Evolutionary conservation across 1,140 invertebrate genomes (phyloP).

Genomic region (Diprion similis): DNA sequence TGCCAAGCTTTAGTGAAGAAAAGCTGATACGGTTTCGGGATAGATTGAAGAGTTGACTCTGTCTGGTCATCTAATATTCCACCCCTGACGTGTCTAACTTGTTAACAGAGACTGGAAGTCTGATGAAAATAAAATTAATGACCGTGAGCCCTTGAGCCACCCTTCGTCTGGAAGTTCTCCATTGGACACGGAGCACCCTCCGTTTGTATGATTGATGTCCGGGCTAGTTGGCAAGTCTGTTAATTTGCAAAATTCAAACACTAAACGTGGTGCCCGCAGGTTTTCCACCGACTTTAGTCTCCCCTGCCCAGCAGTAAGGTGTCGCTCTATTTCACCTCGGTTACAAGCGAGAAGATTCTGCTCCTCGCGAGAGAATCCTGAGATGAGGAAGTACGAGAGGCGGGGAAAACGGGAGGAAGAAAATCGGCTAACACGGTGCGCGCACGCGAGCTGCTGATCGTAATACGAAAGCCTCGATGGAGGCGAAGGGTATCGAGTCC

Average conservation of each 20-base stretch:
- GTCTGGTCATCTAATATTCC: not conserved
- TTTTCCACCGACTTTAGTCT: not conserved
- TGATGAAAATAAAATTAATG: conserved; percentile 8
- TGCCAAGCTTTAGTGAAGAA: not conserved
- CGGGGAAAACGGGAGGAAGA: not conserved
- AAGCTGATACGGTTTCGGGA: not conserved
- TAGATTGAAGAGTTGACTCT: not conserved
- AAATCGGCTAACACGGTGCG: not conserved
- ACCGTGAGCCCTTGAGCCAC: conserved; percentile 3
- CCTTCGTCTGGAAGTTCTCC: conserved; percentile 2
- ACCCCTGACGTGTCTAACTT: not conserved
- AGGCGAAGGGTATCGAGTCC: no score
- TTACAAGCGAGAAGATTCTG: not conserved
- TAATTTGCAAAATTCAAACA: conserved; percentile 8
- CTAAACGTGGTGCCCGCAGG: not conserved
- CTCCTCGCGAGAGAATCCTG: not conserved
- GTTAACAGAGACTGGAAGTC: conserved; percentile 5
- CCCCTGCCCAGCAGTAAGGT: not conserved
- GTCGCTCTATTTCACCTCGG: not conserved
- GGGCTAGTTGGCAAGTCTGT: conserved; percentile 4
- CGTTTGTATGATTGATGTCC: not conserved
- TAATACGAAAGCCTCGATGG: not conserved
- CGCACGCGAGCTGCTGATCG: not conserved
- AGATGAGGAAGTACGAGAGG: no score
- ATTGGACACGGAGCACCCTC: not conserved